Evolutionary conservation across 2,797 vertebrate genomes (phyloP).

Genomic region (Smutsia temminckii): DNA sequence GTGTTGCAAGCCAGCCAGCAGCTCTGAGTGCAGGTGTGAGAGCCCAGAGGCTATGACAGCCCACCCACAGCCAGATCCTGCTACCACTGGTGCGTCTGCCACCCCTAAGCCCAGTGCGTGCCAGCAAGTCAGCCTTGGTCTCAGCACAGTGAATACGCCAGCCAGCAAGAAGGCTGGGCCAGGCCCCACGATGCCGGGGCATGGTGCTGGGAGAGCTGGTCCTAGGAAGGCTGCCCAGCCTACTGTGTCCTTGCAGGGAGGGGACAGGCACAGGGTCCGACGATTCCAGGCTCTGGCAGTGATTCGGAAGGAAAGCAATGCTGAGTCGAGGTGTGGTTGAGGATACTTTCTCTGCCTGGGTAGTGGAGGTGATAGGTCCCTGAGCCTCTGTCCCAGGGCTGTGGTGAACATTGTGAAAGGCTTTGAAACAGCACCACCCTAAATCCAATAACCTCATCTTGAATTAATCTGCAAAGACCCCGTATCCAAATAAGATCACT

Average conservation of each 20-base stretch:
- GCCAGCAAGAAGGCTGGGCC: too few relatives aligned
- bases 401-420: rapidly evolving
- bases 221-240: too few relatives aligned
- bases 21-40: neutral
- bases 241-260: neutral
- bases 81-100: rapidly evolving
- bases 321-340: neutral
- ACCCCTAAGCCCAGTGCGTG: neutral
- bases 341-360: neutral
- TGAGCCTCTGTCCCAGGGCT: neutral
- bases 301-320: neutral
- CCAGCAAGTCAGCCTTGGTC: neutral
- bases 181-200: too few relatives aligned
- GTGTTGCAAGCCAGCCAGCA: neutral
- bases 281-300: neutral
- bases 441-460: neutral
- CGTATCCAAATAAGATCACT: neutral
- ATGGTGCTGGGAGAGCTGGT: neutral
- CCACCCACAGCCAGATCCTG: rapidly evolving
- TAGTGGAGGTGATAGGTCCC: neutral
- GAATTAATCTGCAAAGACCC: neutral
- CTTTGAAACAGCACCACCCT: too few relatives aligned
- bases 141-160: rapidly evolving
- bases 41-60: neutral
- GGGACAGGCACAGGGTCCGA: neutral